These are phyloP conservation scores for Phymastichus coffea DNA, from an alignment of 1,140 invertebrate species.

Conservation along the genomic window DNA sequence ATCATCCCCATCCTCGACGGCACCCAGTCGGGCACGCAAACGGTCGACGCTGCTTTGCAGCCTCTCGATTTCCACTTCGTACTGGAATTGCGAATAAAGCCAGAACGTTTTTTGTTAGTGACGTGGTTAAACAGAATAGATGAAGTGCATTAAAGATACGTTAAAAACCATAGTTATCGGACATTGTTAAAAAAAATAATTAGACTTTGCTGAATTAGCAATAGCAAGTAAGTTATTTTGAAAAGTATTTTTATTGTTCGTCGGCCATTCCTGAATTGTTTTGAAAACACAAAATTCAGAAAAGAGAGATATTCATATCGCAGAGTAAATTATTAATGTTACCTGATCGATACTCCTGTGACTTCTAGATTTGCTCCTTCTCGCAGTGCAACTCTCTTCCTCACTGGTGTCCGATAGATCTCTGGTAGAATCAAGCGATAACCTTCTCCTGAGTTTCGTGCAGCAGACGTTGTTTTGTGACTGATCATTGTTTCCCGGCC, in stretches of 20 bases:
- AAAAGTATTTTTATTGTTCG: not conserved
- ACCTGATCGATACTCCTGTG: conserved; percentile 68
- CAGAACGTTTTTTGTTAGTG: conserved; percentile 48
- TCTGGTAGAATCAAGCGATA: conserved; percentile 71
- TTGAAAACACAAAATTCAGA: too few relatives aligned
- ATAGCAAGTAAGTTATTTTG: not conserved
- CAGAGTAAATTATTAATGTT: too few relatives aligned
- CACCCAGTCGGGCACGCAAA: conserved; percentile 58
- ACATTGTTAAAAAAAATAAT: conserved; percentile 17
- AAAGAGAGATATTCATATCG: too few relatives aligned
- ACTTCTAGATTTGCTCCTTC: conserved; percentile 59
- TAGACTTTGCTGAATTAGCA: too few relatives aligned
- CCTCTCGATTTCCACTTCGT: conserved; percentile 77
- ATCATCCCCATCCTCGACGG: conserved; percentile 58
- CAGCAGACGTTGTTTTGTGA: conserved; percentile 44
- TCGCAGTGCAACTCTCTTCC: conserved; percentile 52
- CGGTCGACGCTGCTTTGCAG: conserved; percentile 75
- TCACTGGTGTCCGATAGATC: conserved; percentile 71
- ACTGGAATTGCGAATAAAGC: conserved; percentile 54
- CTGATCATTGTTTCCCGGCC: conserved; percentile 43
- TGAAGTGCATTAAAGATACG: not conserved
- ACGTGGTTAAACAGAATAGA: conserved; percentile 31
- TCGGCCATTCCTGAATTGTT: too few relatives aligned
- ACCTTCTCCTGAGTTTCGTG: conserved; percentile 58
- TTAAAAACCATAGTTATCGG: conserved; percentile 17